phyloP scores from a whole-genome alignment of 2,797 vertebrate species.

The Otolemur crassicaudatus region DNA sequence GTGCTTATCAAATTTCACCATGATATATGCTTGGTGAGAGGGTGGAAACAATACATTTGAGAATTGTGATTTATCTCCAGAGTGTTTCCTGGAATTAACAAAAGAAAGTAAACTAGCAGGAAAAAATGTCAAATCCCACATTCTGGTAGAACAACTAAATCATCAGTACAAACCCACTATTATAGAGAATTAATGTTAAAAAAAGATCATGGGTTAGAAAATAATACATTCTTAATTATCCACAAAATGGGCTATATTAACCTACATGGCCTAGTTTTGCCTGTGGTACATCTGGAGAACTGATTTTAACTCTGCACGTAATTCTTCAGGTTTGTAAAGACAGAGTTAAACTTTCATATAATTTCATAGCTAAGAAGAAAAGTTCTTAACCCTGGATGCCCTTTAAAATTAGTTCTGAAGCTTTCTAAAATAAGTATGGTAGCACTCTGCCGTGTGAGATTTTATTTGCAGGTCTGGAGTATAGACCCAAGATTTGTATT shows the following conservation, averaged over 20 bases:
- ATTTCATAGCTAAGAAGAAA: background rate
- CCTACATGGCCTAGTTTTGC: background rate
- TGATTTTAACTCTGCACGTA: background rate
- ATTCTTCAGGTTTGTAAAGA: background rate
- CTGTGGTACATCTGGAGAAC: background rate
- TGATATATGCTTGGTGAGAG: background rate
- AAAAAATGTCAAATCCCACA: background rate
- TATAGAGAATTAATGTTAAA: background rate
- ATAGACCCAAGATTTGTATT: background rate
- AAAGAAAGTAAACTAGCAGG: fast-evolving
- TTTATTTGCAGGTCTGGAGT: background rate
- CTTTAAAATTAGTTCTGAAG: background rate
- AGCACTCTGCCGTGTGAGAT: background rate
- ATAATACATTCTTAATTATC: background rate
- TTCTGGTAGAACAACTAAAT: background rate
- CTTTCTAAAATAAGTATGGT: background rate
- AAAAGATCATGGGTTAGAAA: background rate
- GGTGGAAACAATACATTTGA: background rate
- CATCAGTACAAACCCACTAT: background rate
- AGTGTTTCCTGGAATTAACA: background rate
- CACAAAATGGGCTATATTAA: background rate
- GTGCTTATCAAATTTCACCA: background rate
- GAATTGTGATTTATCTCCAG: background rate
- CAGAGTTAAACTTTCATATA: background rate
- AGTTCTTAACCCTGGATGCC: background rate